Evolutionary conservation across 2,113 vertebrate species (phyloP).

Genomic region (Cyanoramphus novaezelandiae): DNA sequence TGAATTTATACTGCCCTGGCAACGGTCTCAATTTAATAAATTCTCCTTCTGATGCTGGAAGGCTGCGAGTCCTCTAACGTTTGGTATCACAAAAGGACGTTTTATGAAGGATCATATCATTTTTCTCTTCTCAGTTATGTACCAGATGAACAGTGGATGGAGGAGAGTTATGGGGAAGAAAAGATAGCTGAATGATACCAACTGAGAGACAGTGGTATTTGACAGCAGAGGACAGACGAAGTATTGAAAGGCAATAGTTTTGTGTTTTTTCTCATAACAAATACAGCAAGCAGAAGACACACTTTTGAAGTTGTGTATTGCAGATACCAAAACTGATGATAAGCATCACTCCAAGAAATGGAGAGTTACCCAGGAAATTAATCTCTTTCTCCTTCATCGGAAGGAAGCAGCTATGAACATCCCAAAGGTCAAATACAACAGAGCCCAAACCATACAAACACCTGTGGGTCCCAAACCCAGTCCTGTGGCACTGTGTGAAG

Average conservation of each 20-base stretch:
- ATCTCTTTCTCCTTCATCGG: neutral
- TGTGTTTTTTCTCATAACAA: neutral
- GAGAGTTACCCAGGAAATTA: neutral
- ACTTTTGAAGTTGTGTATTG: neutral
- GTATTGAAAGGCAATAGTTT: neutral
- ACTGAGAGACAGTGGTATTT: neutral
- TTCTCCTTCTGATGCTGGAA: neutral
- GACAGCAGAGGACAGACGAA: neutral
- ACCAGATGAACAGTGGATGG: neutral
- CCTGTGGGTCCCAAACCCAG: neutral
- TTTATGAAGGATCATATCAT: neutral
- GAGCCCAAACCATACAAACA: neutral
- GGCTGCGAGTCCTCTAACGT: neutral
- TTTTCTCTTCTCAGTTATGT: neutral
- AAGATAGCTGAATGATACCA: neutral
- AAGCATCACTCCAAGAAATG: neutral
- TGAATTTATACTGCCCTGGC: neutral
- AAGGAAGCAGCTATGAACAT: neutral
- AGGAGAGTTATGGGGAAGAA: neutral
- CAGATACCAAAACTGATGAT: neutral
- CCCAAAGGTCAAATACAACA: neutral
- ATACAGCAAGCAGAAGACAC: neutral
- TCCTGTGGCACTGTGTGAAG: accelerated
- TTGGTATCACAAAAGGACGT: neutral
- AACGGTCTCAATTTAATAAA: neutral